Conservation (phyloP, 2,888 invertebrate genomes). For the Dichetophora obliterata region DNA sequence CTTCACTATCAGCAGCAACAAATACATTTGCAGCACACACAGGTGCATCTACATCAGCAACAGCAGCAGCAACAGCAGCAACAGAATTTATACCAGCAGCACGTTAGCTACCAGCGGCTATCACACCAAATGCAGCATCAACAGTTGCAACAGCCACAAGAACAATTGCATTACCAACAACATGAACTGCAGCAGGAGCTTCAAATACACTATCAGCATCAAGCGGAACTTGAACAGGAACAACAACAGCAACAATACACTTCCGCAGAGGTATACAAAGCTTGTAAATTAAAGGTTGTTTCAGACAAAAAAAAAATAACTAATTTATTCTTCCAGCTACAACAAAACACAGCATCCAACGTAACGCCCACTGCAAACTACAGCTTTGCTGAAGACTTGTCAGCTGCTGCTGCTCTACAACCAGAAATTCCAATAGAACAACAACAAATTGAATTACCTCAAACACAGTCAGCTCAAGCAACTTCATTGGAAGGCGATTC, state of each 20-base stretch:
- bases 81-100: constrained; percentile 22
- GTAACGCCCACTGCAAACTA: background rate
- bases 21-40: constrained; percentile 27
- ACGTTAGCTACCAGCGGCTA: constrained; percentile 36
- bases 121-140: constrained; percentile 20
- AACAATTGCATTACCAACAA: constrained; percentile 40
- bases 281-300: background rate
- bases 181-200: constrained; percentile 33
- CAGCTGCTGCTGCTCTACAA: background rate
- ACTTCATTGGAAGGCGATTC: constrained; percentile 27
- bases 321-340: constrained; percentile 12
- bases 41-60: constrained; percentile 25
- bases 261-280: constrained; percentile 15
- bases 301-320: background rate
- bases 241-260: constrained; percentile 43
- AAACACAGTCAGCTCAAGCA: constrained; percentile 7
- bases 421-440: constrained; percentile 50
- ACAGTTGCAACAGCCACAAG: constrained; percentile 36
- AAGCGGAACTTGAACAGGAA: constrained; percentile 41
- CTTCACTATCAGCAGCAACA: constrained; percentile 44
- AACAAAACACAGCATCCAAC: constrained; percentile 6
- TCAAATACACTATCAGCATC: constrained; percentile 28
- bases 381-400: background rate
- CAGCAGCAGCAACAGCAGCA: constrained; percentile 21
- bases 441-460: constrained; percentile 50